A percentile compares a stretch with the other conserved stretches of the same genome.
phyloP scores from a whole-genome alignment of 2,888 invertebrate species.

The Leptinotarsa rubiginosa region DNA sequence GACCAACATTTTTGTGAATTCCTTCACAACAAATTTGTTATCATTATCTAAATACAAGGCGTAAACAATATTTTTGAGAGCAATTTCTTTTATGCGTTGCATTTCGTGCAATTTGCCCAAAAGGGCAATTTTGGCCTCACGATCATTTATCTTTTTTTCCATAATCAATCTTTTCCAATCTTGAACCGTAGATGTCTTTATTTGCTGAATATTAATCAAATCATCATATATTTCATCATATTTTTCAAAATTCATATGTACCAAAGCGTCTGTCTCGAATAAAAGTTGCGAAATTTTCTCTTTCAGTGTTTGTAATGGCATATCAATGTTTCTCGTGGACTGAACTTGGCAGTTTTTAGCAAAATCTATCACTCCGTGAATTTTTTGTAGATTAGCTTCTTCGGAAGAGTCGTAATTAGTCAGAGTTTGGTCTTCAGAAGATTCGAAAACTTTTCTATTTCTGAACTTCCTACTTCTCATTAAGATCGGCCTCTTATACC shows the following conservation, averaged over 20 bases:
- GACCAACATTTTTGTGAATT: constrained; percentile 57
- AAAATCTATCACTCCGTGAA: constrained; percentile 54
- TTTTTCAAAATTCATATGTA: constrained; percentile 56
- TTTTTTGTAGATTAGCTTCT: constrained; percentile 53
- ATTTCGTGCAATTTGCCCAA: constrained; percentile 58
- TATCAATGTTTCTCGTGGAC: constrained; percentile 41
- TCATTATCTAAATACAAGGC: constrained; percentile 48
- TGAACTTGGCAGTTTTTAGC: constrained; percentile 49
- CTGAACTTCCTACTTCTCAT: constrained; percentile 33
- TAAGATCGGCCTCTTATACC: constrained; percentile 56
- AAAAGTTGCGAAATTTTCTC: constrained; percentile 57
- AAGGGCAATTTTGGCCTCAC: constrained; percentile 55
- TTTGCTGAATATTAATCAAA: constrained; percentile 57
- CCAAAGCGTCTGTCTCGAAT: constrained; percentile 57
- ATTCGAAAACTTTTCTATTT: constrained; percentile 14
- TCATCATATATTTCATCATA: constrained; percentile 57
- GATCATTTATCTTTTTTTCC: constrained; percentile 54
- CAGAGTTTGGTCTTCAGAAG: constrained; percentile 29
- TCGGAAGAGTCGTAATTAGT: constrained; percentile 46
- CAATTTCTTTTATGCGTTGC: constrained; percentile 54
- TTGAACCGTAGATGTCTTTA: constrained; percentile 56
- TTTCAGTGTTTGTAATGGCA: constrained; percentile 56
- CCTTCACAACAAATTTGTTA: constrained; percentile 55
- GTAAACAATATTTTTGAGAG: constrained; percentile 50
- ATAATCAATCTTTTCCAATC: constrained; percentile 60